Conservation (phyloP, 2,113 vertebrate genomes). For the Brachypodius melanocephalos region DNA sequence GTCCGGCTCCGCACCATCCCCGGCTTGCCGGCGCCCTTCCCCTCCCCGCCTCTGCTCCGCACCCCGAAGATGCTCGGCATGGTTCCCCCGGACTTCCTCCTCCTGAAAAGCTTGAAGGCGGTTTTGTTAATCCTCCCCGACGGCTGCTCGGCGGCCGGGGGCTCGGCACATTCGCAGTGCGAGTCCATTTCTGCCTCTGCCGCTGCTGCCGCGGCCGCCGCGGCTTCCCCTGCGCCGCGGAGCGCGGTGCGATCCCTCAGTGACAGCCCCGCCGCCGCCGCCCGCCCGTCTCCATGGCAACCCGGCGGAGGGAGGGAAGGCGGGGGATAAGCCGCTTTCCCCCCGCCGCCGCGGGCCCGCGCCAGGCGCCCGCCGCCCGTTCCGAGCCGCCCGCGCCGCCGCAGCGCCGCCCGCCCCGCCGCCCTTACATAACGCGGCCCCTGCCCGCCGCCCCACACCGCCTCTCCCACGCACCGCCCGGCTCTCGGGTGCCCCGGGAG, state of each 20-base stretch:
- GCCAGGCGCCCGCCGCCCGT: slow-evolving; percentile 65
- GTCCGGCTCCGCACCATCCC: slow-evolving; percentile 14
- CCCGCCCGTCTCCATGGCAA: slow-evolving; percentile 89
- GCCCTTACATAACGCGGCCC: slow-evolving; percentile 65
- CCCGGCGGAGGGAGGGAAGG: slow-evolving; percentile 71
- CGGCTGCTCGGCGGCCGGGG: slow-evolving; percentile 81
- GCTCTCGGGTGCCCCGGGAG: background rate
- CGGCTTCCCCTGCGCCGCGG: slow-evolving; percentile 45
- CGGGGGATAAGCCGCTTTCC: slow-evolving; percentile 80
- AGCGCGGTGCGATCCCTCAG: slow-evolving; percentile 78
- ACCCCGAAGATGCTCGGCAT: slow-evolving; percentile 94
- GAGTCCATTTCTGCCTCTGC: slow-evolving; percentile 87
- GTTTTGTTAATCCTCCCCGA: slow-evolving; percentile 94
- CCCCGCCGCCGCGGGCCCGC: slow-evolving; percentile 71
- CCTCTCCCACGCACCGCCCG: background rate
- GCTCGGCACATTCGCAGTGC: slow-evolving; percentile 85
- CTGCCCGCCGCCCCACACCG: background rate
- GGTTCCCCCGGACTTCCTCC: slow-evolving; percentile 86
- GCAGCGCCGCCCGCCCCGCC: background rate
- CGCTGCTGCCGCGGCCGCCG: slow-evolving; percentile 71
- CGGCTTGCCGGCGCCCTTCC: background rate
- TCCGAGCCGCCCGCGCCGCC: slow-evolving; percentile 64
- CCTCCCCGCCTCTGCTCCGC: slow-evolving; percentile 74
- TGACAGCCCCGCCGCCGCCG: slow-evolving; percentile 76
- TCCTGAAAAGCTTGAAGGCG: slow-evolving; percentile 94